Conservation (phyloP, 2,888 invertebrate species). For the Trichopria drosophilae region DNA sequence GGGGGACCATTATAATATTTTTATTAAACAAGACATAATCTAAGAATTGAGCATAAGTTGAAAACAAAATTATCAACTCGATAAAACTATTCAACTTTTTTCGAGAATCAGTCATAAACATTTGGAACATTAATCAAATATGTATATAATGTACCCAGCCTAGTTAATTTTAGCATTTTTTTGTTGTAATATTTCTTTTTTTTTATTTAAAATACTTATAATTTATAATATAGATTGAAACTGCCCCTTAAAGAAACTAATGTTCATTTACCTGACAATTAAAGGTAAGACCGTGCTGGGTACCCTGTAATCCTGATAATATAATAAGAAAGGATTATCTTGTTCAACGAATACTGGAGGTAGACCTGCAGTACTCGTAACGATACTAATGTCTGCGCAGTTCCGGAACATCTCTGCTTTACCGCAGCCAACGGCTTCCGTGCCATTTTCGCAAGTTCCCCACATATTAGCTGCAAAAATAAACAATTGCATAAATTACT, state of each 20-base stretch:
- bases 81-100: too few relatives aligned
- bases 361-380: constrained; percentile 76
- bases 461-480: constrained; percentile 81
- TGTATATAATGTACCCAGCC: too few relatives aligned
- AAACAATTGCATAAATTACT: too few relatives aligned
- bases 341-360: constrained; percentile 69
- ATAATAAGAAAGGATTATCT: constrained; percentile 75
- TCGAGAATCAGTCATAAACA: too few relatives aligned
- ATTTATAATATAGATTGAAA: neutral
- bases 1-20: too few relatives aligned
- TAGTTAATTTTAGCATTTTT: too few relatives aligned
- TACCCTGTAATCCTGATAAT: constrained; percentile 71
- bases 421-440: constrained; percentile 87
- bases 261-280: constrained; percentile 69
- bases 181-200: too few relatives aligned
- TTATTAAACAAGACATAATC: too few relatives aligned
- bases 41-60: too few relatives aligned
- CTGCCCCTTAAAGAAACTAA: neutral
- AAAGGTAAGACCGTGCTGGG: constrained; percentile 73
- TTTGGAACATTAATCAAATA: too few relatives aligned
- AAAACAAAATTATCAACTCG: too few relatives aligned
- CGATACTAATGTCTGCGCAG: constrained; percentile 84
- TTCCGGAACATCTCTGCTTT: constrained; percentile 87
- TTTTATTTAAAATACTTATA: neutral
- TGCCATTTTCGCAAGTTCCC: constrained; percentile 84